phyloP scores from a whole-genome alignment of 1,140 invertebrate genomes.

The Drosophila burlai region DNA sequence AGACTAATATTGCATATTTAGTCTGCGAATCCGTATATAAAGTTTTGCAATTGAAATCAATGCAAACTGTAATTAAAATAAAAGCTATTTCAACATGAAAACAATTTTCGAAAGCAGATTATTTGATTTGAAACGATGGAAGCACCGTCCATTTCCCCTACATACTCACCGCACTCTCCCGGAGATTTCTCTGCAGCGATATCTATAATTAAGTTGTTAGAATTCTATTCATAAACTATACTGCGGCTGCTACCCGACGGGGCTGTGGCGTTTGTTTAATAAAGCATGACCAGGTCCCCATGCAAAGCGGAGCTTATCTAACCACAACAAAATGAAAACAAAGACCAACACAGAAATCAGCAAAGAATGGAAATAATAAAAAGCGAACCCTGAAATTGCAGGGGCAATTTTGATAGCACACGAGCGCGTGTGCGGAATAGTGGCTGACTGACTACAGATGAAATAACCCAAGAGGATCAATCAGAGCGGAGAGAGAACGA shows the following conservation, averaged over 20 bases:
- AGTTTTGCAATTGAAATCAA: not conserved
- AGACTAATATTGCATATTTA: not conserved
- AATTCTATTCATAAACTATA: constrained; percentile 58
- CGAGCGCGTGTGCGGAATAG: constrained; percentile 31
- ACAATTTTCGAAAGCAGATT: constrained; percentile 1
- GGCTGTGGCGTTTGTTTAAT: constrained; percentile 52
- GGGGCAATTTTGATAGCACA: constrained; percentile 40
- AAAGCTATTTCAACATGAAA: not conserved
- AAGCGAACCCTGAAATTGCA: constrained; percentile 25
- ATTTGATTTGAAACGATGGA: not conserved
- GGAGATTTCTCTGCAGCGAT: constrained; percentile 20
- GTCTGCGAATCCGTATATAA: not conserved
- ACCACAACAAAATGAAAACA: constrained; percentile 26
- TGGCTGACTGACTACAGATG: constrained; percentile 7
- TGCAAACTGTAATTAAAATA: not conserved
- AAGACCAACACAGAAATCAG: constrained; percentile 23
- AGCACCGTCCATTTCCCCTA: not conserved
- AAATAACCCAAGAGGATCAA: constrained; percentile 28
- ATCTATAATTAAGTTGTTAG: constrained; percentile 63
- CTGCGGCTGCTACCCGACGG: constrained; percentile 7
- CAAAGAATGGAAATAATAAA: constrained; percentile 21
- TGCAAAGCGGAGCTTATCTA: constrained; percentile 51
- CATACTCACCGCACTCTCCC: not conserved
- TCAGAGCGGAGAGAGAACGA: constrained; percentile 24
- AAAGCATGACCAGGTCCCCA: constrained; percentile 52